Evolutionary conservation across 2,113 vertebrate species (phyloP), one percentile per base, ranked within the genome.

Genomic region (Paramisgurnus dabryanus): DNA sequence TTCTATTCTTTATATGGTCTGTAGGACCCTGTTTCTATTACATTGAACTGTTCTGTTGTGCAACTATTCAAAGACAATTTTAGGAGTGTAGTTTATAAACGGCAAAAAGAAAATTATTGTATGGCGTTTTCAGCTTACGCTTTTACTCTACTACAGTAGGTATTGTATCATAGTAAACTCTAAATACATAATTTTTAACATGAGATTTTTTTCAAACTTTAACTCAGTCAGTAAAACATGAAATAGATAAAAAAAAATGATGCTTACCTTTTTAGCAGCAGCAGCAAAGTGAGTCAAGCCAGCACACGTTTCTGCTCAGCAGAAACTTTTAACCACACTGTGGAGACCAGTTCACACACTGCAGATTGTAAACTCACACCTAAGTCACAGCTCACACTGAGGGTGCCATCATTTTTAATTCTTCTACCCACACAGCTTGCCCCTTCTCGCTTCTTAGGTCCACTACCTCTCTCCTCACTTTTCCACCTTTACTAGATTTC

Each of bases 221-320:
- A 3, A 61, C n/a, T 11, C 40, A 7, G 4, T 34, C 27, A 34
- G 27, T 34, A 63, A 15, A 8, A 71, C 4, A n/a, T 13, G 0
- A 57, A 67, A 78, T 13, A 40, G 2, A 58, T n/a, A 40, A n/a
- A 76, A 43, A 22, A 64, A 53, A n/a, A 7, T 9, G 6, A 17
- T n/a, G 12, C 83, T 65, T 81, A 84, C 83, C 68, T 41, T 13
- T 49, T 78, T 18, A 7, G 65, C 41, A 72, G 57, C 64, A 74
- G 68, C 68, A 41, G 41, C 9, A 7, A 66, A 60, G 11, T 60
- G 39, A 61, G 43, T 60, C 55, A 45, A 74, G 39, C 43, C 55
- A 58, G 34, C 69, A 17, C 17, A 13, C 18, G 11, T 47, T 53
- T 81, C 72, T 68, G 64, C 61, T 47, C 39, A 64, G 77, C 63